Conservation (phyloP, 2,888 invertebrate genomes). For the Notocelia uddmanniana region DNA sequence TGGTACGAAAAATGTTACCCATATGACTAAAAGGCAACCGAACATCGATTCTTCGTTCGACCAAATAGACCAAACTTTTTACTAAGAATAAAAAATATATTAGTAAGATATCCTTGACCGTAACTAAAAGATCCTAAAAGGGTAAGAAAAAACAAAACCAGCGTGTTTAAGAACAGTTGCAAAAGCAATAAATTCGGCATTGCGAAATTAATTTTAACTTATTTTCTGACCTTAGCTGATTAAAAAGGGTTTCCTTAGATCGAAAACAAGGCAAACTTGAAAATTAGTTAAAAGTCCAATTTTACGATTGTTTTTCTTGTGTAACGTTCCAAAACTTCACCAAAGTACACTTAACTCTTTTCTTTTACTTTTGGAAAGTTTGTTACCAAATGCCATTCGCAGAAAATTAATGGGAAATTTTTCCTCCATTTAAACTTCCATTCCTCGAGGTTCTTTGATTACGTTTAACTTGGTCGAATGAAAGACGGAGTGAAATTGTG, state of each 20-base stretch:
- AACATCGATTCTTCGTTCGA: no score
- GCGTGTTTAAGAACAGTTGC: no score
- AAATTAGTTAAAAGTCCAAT: conserved; percentile 64
- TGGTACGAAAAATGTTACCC: no score
- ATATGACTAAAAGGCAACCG: no score
- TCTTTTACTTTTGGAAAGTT: conserved; percentile 62
- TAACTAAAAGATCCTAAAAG: no score
- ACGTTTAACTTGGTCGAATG: conserved; percentile 29
- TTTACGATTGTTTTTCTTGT: conserved; percentile 72
- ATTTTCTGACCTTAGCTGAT: conserved; percentile 40
- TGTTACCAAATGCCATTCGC: conserved; percentile 70
- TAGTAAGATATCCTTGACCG: no score
- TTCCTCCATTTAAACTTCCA: conserved; percentile 52
- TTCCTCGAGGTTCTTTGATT: conserved; percentile 62
- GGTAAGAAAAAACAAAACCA: no score
- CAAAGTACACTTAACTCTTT: conserved; percentile 68
- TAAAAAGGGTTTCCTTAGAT: conserved; percentile 42
- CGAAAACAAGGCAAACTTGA: conserved; percentile 52
- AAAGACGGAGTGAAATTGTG: conserved; percentile 25
- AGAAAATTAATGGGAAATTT: conserved; percentile 73
- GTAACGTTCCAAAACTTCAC: conserved; percentile 60
- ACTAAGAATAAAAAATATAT: no score
- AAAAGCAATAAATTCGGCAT: neutral
- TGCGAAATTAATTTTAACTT: conserved; percentile 3
- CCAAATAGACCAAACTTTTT: no score